A percentile compares a stretch with the other conserved stretches of the same genome.
phyloP scores from a whole-genome alignment of 2,888 invertebrate species.

The Philereme transversata region DNA sequence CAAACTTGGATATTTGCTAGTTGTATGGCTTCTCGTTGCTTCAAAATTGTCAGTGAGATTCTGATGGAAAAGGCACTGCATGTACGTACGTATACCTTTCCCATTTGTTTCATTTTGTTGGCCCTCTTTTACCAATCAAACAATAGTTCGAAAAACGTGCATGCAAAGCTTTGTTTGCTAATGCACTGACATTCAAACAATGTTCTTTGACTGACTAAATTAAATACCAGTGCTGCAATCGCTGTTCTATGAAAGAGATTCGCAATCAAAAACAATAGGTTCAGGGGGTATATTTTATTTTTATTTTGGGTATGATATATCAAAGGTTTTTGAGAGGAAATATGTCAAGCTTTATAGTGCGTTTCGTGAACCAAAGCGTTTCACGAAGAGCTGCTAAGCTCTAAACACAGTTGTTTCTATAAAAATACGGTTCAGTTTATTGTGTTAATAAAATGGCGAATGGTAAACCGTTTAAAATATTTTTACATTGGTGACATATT shows the following conservation, averaged over 20 bases:
- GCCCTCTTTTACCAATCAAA: constrained; percentile 14
- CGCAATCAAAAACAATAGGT: constrained; percentile 1
- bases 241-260: constrained; percentile 8
- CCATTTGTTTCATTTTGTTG: constrained; percentile 5
- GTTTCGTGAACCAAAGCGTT: constrained; percentile 7
- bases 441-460: too few species aligned
- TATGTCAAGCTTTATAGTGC: background rate
- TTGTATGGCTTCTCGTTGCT: too few species aligned
- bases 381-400: too few species aligned
- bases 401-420: too few species aligned
- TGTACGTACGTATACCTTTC: too few species aligned
- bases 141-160: constrained; percentile 7
- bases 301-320: background rate
- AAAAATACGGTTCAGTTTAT: too few species aligned
- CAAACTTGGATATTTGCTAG: too few species aligned
- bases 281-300: background rate
- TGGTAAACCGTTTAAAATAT: too few species aligned
- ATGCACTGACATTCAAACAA: constrained; percentile 13
- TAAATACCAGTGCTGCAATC: constrained; percentile 9
- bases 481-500: constrained; percentile 30
- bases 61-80: too few species aligned
- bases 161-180: constrained; percentile 18
- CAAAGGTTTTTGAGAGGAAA: background rate
- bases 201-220: constrained; percentile 20
- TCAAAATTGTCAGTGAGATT: too few species aligned